Conservation (phyloP, 2,797 vertebrate species). For the Anguilla marmorata region DNA sequence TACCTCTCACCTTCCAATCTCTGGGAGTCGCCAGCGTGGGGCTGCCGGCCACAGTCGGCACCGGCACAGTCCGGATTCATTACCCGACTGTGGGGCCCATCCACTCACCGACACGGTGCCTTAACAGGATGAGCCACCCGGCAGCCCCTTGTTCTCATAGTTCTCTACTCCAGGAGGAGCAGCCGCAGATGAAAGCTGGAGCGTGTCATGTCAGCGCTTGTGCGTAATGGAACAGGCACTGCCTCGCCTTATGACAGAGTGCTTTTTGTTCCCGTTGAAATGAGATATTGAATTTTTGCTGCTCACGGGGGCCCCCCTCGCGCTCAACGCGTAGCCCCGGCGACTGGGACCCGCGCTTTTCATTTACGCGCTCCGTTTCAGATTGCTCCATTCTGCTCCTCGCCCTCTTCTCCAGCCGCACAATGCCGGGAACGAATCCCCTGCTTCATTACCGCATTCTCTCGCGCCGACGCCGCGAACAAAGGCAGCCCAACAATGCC, state of each 20-base stretch:
- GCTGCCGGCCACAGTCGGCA: too few species aligned
- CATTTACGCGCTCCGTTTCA: background rate
- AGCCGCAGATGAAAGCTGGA: background rate
- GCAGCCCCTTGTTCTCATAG: background rate
- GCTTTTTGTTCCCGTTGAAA: background rate
- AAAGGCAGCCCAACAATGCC: constrained; percentile 23
- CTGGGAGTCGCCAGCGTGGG: background rate
- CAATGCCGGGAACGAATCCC: background rate
- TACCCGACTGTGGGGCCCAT: background rate
- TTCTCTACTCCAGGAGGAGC: too few species aligned
- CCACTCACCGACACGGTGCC: background rate
- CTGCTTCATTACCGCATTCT: constrained; percentile 25
- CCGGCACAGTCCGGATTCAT: background rate
- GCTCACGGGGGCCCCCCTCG: background rate
- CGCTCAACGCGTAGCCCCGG: background rate
- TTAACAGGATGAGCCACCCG: background rate
- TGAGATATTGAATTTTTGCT: constrained; percentile 12
- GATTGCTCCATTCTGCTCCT: background rate
- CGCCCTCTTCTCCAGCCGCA: too few species aligned
- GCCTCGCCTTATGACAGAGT: background rate
- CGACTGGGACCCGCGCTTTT: background rate
- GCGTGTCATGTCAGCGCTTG: background rate
- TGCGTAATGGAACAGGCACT: background rate
- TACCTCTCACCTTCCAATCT: background rate
- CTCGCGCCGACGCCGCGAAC: background rate